phyloP scores from a whole-genome alignment of 2,113 vertebrate genomes.

The Anolis sagrei region DNA sequence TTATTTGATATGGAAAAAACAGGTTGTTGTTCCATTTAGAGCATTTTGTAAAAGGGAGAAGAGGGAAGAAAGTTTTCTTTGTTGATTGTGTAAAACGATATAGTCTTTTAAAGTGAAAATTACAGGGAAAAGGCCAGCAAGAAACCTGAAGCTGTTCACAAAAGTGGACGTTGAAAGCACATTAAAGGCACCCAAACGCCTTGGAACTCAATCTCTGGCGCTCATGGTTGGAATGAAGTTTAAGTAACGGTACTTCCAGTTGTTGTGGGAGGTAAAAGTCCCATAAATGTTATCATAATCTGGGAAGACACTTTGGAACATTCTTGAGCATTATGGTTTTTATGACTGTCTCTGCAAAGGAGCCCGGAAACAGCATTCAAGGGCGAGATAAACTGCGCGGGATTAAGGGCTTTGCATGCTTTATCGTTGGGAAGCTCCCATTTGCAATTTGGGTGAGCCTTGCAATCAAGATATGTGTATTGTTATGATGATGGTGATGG shows the following conservation, averaged over 20 bases:
- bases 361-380: not conserved
- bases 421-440: not conserved
- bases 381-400: not conserved
- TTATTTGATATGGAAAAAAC: conserved; percentile 50
- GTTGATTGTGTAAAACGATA: conserved; percentile 43
- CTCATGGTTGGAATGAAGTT: conserved; percentile 44
- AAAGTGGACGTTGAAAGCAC: conserved; percentile 8
- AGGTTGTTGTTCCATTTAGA: conserved; percentile 10
- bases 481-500: too few relatives aligned
- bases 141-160: conserved; percentile 41
- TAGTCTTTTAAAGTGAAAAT: conserved; percentile 46
- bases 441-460: too few relatives aligned
- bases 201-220: not conserved
- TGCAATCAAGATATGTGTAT: not conserved
- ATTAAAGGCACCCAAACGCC: conserved; percentile 4
- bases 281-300: conserved; percentile 41
- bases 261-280: conserved; percentile 33
- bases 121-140: conserved; percentile 50
- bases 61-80: conserved; percentile 43
- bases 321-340: conserved; percentile 40
- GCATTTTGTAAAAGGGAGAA: conserved; percentile 40
- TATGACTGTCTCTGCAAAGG: not conserved
- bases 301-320: conserved; percentile 56
- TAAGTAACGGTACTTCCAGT: conserved; percentile 39
- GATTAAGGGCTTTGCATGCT: not conserved